Base-by-base conservation (phyloP, 2,113 vertebrate species). In the Xyrauchen texanus region DNA sequence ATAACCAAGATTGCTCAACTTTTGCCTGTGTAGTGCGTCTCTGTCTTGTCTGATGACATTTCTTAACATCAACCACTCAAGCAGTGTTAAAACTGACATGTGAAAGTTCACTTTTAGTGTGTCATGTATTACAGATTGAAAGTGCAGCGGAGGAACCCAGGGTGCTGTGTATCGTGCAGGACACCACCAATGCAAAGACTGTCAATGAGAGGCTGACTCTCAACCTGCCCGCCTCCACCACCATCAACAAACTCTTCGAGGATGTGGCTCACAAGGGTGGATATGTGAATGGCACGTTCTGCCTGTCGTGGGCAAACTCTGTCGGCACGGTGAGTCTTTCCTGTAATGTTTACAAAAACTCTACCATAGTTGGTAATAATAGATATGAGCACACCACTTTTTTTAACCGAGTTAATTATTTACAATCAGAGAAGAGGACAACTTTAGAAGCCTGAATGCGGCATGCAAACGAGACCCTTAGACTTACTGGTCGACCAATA, bases 161-260 rank as follows among this genome's bases (percentile, higher is more conserved):
- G 88, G 95, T 97, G 90, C 92, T 99, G 90, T 99, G 97, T 87
- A 99, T 99, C 75, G 93, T 99, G 81, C 97, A 98, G 90, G 97
- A 99, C 91, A 98, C 92, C 85, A 99, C 97, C 78, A 98, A 95
- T 70, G 93, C 93, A 72, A 98, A 95, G 90, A 95, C 94, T 0
- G 90, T 97, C 84, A 97, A 93, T 16, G 97, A 98, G 84, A 94
- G 94, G 53, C 91, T 98, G 77, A 97, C 97, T 12, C 89, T 98
- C 82, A 99, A 99, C 91, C 90, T 99, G 81, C 98, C 98, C 8
- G 96, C 95, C 45, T 99, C 98, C 87, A 99, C 97, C 7, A 89
- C 94, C 0, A 90, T 99, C 66, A 93, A 84, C 82, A 96, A 92
- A 84, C 93, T 99, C 16, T 94, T 94, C 61, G 91, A 96, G 79